Conservation (phyloP, 1,140 invertebrate species). For the Maniola jurtina region DNA sequence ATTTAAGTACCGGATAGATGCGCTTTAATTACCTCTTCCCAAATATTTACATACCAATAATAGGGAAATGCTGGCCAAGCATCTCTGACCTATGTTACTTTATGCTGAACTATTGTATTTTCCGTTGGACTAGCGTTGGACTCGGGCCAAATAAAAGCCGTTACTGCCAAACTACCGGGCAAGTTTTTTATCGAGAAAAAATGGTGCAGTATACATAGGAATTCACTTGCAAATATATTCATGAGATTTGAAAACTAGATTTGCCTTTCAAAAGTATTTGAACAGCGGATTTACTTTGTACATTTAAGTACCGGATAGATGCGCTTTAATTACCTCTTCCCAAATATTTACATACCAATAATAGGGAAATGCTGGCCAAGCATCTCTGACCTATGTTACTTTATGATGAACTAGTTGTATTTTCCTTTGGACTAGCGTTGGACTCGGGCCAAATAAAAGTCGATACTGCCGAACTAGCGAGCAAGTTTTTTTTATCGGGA, state of each 20-base stretch:
- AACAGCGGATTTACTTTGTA: too few relatives aligned
- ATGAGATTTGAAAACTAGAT: neutral
- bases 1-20: too few relatives aligned
- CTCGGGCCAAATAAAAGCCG: conserved; percentile 22
- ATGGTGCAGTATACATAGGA: neutral
- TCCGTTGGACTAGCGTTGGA: conserved; percentile 15
- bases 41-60: neutral
- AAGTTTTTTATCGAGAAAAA: neutral
- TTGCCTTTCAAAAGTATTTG: too few relatives aligned
- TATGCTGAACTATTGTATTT: conserved; percentile 16
- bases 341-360: neutral
- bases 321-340: too few relatives aligned
- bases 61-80: neutral
- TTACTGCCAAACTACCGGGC: conserved; percentile 8
- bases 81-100: neutral
- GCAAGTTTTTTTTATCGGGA: neutral
- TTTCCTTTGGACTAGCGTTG: conserved; percentile 14
- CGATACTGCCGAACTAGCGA: conserved; percentile 13
- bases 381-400: neutral
- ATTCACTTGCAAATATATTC: neutral
- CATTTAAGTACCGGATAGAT: too few relatives aligned
- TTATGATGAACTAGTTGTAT: conserved; percentile 15
- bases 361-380: conserved; percentile 1
- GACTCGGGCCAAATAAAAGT: conserved; percentile 23
- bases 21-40: too few relatives aligned